Conservation (phyloP, 2,113 vertebrate species). For the Lucifuga dentata region DNA sequence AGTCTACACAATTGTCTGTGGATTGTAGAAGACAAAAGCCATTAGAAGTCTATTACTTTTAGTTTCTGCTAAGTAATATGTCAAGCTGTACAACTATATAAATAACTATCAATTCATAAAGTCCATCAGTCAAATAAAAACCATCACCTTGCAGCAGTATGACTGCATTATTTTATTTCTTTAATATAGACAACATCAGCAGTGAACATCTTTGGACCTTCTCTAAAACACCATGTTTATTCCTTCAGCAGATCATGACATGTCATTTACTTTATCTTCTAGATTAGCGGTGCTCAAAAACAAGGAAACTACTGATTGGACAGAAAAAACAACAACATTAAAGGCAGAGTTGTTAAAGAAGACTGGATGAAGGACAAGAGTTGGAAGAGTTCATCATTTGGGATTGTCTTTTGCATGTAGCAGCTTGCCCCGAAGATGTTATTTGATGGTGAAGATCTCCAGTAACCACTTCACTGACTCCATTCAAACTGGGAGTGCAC, state of each 20-base stretch:
- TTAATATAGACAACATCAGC: slow-evolving; percentile 63
- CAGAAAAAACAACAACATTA: slow-evolving; percentile 26
- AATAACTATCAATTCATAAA: too few relatives aligned
- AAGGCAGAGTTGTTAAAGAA: slow-evolving; percentile 18
- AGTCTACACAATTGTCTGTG: too few relatives aligned
- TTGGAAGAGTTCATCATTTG: slow-evolving; percentile 49
- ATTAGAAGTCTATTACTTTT: too few relatives aligned
- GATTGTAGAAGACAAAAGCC: too few relatives aligned
- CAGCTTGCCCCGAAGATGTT: slow-evolving; percentile 41
- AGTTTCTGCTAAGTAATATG: too few relatives aligned
- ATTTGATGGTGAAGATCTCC: slow-evolving; percentile 24
- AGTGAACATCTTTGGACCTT: slow-evolving; percentile 51
- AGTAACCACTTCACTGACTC: slow-evolving; percentile 26
- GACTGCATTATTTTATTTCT: slow-evolving; percentile 65
- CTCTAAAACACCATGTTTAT: slow-evolving; percentile 27
- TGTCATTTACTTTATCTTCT: slow-evolving; percentile 52
- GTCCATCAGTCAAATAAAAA: not conserved
- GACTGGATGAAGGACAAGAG: slow-evolving; percentile 14
- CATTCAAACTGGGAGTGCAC: slow-evolving; percentile 41
- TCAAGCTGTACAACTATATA: too few relatives aligned
- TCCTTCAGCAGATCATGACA: slow-evolving; percentile 72
- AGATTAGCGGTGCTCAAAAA: slow-evolving; percentile 65
- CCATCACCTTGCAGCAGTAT: not conserved
- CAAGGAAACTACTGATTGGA: slow-evolving; percentile 59
- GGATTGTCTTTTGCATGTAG: slow-evolving; percentile 61